Evolutionary conservation across 2,113 vertebrate genomes (phyloP).

Genomic region (Boulengeromyrus knoepffleri): DNA sequence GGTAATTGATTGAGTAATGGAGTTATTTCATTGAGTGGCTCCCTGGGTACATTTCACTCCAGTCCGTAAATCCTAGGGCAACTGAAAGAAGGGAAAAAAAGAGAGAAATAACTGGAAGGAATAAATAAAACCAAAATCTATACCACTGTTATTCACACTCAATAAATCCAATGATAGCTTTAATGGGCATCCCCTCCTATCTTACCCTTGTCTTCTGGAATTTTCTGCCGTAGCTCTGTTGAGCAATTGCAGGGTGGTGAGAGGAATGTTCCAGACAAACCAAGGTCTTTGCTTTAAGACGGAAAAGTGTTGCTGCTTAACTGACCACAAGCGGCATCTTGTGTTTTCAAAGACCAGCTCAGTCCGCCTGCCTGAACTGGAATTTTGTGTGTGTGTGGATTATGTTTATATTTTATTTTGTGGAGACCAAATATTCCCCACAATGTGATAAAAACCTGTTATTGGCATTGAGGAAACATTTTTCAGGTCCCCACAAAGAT

Average conservation of each 20-base stretch:
- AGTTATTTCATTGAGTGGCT: conserved; percentile 63
- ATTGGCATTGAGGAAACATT: too few relatives aligned
- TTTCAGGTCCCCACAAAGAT: too few relatives aligned
- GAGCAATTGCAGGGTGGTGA: not conserved
- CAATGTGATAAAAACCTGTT: too few relatives aligned
- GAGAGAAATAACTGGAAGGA: conserved; percentile 17
- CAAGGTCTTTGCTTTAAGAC: not conserved
- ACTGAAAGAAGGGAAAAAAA: conserved; percentile 41
- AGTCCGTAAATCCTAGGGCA: conserved; percentile 58
- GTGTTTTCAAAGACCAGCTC: not conserved
- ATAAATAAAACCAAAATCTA: conserved; percentile 44
- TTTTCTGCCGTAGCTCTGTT: not conserved
- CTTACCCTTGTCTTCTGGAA: conserved; percentile 18
- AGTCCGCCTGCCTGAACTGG: not conserved
- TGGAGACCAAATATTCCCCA: not conserved
- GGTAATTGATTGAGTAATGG: conserved; percentile 65
- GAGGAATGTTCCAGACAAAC: not conserved
- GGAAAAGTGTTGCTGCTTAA: not conserved
- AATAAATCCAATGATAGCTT: conserved; percentile 36
- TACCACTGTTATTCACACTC: conserved; percentile 42
- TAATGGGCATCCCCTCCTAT: not conserved
- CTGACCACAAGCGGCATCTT: not conserved
- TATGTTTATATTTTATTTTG: not conserved
- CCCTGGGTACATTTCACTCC: conserved; percentile 52
- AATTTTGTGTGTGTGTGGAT: not conserved